Evolutionary conservation across 1,140 invertebrate genomes (phyloP), one percentile per base, ranked within the genome.

Genomic region (Calliphora vicina): DNA sequence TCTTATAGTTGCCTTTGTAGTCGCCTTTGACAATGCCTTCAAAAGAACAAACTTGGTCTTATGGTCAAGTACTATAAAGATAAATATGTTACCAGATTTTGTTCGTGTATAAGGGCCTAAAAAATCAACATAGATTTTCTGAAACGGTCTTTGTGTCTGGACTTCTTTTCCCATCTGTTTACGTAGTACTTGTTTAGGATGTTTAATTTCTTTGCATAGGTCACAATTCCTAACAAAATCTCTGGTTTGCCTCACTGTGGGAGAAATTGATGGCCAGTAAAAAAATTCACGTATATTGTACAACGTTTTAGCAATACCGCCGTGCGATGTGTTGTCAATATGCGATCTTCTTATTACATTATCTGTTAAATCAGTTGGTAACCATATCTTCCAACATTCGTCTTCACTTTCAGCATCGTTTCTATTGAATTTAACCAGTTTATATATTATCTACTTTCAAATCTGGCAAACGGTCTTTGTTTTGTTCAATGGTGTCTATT

Each of bases 351-450:
- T 80, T 17, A 80, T 50, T 10, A 43, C 13, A 26, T 42, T 57
- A n/a, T 26, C 42, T 50, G 2, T 50, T 25, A 80, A 50, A 27
- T n/a, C 8, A 13, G 42, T 80, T n/a, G 78, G 78, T 25, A 57
- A 13, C 43, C 78, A 80, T 26, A 80, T 29, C 26, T 50, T 80
- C 78, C 78, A 35, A 35, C 35, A 80, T 12, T n/a, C 15, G 15
- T n/a, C 20, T 80, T 80, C 42, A 6, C 42, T 25, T 27, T 50
- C 17, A 13, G 15, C 15, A 23, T 25, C 43, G 20, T n/a, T 35
- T 15, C 13, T 45, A 25, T 23, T n/a, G 25, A 50, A 57, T 12
- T 45, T 26, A 10, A 57, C 45, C 9, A 42, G 42, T 80, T 57
- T 80, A 45, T 45, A 80, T 17, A 74, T 35, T 27, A 27, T 17